phyloP scores from a whole-genome alignment of 30 jellyfish, hydroid and myxozoan species.

The Hydra vulgaris region DNA sequence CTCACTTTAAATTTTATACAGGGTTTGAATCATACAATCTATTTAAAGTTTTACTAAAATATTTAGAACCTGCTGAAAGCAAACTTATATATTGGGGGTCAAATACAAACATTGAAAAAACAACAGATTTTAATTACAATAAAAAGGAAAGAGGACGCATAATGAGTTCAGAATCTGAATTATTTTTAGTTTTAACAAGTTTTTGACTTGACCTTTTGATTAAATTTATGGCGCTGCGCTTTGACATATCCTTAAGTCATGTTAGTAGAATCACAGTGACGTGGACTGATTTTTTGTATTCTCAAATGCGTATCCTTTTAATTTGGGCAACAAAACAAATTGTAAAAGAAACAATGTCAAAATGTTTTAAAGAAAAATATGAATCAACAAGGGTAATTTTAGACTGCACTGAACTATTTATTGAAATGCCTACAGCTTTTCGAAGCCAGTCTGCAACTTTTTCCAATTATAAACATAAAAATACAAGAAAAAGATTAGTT shows the following conservation, averaged over 20 bases:
- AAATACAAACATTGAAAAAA: not conserved
- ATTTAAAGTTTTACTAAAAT: not conserved
- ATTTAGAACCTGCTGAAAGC: not conserved
- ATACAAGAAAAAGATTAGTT: too few relatives aligned
- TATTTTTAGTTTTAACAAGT: not conserved
- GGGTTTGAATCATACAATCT: too few relatives aligned
- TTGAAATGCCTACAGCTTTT: not conserved
- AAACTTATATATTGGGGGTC: not conserved
- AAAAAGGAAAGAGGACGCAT: not conserved
- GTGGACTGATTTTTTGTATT: not conserved
- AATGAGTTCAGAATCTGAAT: not conserved
- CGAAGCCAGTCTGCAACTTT: not conserved
- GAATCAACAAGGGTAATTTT: not conserved
- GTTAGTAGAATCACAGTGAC: not conserved
- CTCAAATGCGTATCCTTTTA: not conserved
- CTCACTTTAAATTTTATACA: too few relatives aligned
- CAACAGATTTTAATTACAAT: not conserved
- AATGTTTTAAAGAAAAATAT: too few relatives aligned
- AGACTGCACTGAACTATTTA: not conserved
- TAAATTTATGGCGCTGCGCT: not conserved
- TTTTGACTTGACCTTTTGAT: not conserved
- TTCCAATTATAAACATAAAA: not conserved
- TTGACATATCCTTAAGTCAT: not conserved
- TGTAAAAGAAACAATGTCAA: not conserved
- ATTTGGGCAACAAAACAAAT: not conserved